Evolutionary conservation across 2,113 vertebrate genomes (phyloP).

Genomic region (Rhinopomastus cyanomelas): DNA sequence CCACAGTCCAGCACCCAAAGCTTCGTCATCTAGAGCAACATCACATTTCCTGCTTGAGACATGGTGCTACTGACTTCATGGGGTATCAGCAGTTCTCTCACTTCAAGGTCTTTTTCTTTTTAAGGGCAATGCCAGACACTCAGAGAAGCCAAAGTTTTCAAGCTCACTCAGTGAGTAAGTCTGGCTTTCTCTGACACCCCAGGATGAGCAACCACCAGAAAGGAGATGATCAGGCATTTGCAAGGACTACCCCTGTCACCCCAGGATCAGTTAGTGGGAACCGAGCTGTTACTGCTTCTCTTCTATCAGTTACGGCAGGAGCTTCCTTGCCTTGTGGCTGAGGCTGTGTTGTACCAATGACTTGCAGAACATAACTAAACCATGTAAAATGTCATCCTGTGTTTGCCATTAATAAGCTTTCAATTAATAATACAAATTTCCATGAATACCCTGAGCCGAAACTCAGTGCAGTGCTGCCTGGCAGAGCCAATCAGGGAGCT

Average conservation of each 20-base stretch:
- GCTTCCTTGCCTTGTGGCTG: constrained; percentile 57
- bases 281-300: constrained; percentile 22
- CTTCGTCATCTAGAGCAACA: not conserved
- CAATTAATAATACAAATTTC: constrained; percentile 84
- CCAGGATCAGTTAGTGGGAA: constrained; percentile 23
- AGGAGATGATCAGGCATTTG: not conserved
- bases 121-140: not conserved
- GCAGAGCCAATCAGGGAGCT: constrained; percentile 76
- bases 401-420: constrained; percentile 86
- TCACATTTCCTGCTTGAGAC: not conserved
- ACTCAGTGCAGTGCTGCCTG: constrained; percentile 65
- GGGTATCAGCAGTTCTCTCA: not conserved
- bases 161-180: not conserved
- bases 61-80: not conserved
- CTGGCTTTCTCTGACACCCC: not conserved
- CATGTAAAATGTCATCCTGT: constrained; percentile 90
- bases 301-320: constrained; percentile 37
- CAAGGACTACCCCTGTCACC: not conserved
- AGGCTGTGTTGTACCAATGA: constrained; percentile 73
- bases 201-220: not conserved
- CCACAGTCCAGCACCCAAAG: not conserved
- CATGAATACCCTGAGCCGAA: constrained; percentile 72
- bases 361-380: constrained; percentile 87
- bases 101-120: not conserved
- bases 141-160: not conserved